Base-by-base conservation (phyloP, 2,888 invertebrate species). In the Calameuta pallipes region DNA sequence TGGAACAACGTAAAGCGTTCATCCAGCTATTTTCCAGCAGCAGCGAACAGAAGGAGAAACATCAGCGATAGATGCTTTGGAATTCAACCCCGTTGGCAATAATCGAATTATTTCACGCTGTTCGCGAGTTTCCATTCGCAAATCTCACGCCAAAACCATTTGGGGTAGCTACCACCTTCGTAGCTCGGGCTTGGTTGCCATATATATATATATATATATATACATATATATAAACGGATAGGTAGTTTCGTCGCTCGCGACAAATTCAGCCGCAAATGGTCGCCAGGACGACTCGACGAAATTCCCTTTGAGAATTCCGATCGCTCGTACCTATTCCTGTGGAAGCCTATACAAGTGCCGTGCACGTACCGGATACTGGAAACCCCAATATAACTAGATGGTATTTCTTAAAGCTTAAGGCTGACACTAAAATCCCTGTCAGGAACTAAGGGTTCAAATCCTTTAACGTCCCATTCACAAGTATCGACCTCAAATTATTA, bases 101-200 rank as follows among this genome's bases (percentile, higher is more conserved):
- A 79, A 79, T 79, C 78, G 75, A 76, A 75, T 78, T 78, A 78
- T 73, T 76, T 41, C 78, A 78, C 78, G 75, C 75, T 78, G 68
- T 76, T 78, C 75, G 78, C 74, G 56, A 56, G 78, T 70, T 78
- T 74, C 76, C 37, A 76, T 71, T 71, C 79, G 70, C 76, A 9
- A 56, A 56, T 56, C 56, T 56, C 23, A 56, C 56, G 56, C 56
- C 56, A 56, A 56, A 56, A 23, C 9, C 56, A 23, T 56, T 56
- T 56, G 1, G 56, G 56, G 56, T 23, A 23, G 23, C 56, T 56
- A 23, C 56, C 56, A 56, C 56, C 56, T 23, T 23, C 2, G 56
- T 56, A 56, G 23, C 56, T 56, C 56, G 9, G 23, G 56, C 23
- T 23, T 56, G 56, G 9, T 15, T 41, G 41, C 4, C 41, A 15